These are phyloP conservation scores for Phengaris arion DNA, from an alignment of 2,888 invertebrate genomes.

Conservation along the genomic window DNA sequence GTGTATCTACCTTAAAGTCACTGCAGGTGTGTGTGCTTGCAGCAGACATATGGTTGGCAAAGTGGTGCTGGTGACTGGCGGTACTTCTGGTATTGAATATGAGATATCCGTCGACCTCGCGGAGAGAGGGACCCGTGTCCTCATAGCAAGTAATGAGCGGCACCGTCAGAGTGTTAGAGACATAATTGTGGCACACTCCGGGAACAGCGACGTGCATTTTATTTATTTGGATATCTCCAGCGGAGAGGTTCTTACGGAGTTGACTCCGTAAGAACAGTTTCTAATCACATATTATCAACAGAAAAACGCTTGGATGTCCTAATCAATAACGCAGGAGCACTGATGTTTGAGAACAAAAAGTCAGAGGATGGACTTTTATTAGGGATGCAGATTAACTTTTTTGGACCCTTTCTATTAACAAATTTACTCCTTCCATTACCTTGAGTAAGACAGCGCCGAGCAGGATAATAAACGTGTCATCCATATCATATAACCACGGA, in stretches of 20 bases:
- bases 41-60: constrained; percentile 78
- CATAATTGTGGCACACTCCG: constrained; percentile 43
- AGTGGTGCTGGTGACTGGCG: constrained; percentile 90
- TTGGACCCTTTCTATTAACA: constrained; percentile 83
- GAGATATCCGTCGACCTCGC: constrained; percentile 85
- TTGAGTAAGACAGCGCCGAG: constrained; percentile 48
- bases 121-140: constrained; percentile 84
- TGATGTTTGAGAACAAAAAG: constrained; percentile 51
- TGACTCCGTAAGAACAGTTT: constrained; percentile 78
- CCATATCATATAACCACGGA: constrained; percentile 46
- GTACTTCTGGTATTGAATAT: constrained; percentile 88
- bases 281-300: constrained; percentile 67
- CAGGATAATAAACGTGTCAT: constrained; percentile 54
- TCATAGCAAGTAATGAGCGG: constrained; percentile 86
- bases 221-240: constrained; percentile 70
- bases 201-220: constrained; percentile 49
- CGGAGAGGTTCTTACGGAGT: too few species aligned
- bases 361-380: constrained; percentile 81
- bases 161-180: constrained; percentile 76
- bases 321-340: constrained; percentile 80
- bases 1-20: constrained; percentile 33
- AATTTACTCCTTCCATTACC: constrained; percentile 73
- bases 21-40: constrained; percentile 38
- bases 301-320: constrained; percentile 76
- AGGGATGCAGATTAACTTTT: constrained; percentile 79